These are phyloP conservation scores for Hypocryptadius cinnamomeus DNA, from an alignment of 2,113 vertebrate species.

Conservation along the genomic window DNA sequence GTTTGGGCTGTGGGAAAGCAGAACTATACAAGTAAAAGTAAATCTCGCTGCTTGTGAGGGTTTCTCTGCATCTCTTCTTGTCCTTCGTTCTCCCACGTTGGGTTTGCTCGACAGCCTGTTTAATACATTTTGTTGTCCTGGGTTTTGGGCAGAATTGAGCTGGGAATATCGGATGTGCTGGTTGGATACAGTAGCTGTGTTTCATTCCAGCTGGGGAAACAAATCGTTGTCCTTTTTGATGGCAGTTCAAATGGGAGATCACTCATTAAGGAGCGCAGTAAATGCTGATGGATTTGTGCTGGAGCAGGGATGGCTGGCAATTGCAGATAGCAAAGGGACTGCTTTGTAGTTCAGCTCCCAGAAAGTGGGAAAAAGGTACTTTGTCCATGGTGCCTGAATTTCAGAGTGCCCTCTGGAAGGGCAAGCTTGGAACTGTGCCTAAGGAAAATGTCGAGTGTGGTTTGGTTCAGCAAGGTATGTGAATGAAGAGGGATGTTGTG, in stretches of 20 bases:
- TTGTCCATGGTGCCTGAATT: background rate
- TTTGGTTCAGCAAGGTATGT: background rate
- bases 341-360: background rate
- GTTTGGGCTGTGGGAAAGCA: background rate
- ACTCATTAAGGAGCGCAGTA: background rate
- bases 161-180: background rate
- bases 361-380: rapidly evolving
- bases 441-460: background rate
- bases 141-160: background rate
- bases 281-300: background rate
- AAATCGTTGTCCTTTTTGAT: background rate
- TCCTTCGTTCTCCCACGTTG: background rate
- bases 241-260: background rate
- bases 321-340: background rate
- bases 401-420: background rate
- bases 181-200: background rate
- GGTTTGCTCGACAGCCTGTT: background rate
- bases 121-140: background rate
- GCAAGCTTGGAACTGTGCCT: background rate
- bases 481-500: background rate
- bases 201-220: background rate
- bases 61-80: background rate
- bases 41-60: rapidly evolving
- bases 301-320: rapidly evolving
- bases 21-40: background rate